These are phyloP conservation scores for Phaonia tiefii DNA, from an alignment of 2,888 invertebrate genomes.

Conservation along the genomic window DNA sequence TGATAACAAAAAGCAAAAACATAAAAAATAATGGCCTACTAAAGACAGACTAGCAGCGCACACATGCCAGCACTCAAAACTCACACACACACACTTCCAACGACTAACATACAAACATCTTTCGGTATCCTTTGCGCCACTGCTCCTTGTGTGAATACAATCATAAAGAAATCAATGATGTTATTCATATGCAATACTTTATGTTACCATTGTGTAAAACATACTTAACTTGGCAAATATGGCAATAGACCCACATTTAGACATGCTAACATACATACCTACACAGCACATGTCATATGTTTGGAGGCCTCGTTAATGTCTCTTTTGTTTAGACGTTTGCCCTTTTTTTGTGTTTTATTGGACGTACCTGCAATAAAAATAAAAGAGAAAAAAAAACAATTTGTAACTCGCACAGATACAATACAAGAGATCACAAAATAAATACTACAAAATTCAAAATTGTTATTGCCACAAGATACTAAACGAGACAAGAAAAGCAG, in stretches of 20 bases:
- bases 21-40: constrained; percentile 35
- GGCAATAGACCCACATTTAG: constrained; percentile 1
- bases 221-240: constrained; percentile 28
- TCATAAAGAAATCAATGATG: constrained; percentile 36
- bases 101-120: too few species aligned
- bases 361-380: constrained; percentile 61
- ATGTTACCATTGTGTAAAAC: constrained; percentile 10
- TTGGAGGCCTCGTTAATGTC: constrained; percentile 44
- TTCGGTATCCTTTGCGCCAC: background rate
- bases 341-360: constrained; percentile 4
- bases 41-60: background rate
- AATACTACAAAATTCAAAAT: constrained; percentile 27
- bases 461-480: constrained; percentile 52
- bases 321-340: background rate
- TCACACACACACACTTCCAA: background rate
- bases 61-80: background rate
- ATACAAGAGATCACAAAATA: background rate
- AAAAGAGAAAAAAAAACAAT: constrained; percentile 54
- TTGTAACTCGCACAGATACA: constrained; percentile 44
- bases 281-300: constrained; percentile 45
- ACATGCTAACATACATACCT: background rate
- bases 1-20: constrained; percentile 21
- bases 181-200: constrained; percentile 11
- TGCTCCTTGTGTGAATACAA: background rate
- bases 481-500: background rate